Base-by-base conservation (phyloP, 2,888 invertebrate genomes). In the Trichopoda pennipes region DNA sequence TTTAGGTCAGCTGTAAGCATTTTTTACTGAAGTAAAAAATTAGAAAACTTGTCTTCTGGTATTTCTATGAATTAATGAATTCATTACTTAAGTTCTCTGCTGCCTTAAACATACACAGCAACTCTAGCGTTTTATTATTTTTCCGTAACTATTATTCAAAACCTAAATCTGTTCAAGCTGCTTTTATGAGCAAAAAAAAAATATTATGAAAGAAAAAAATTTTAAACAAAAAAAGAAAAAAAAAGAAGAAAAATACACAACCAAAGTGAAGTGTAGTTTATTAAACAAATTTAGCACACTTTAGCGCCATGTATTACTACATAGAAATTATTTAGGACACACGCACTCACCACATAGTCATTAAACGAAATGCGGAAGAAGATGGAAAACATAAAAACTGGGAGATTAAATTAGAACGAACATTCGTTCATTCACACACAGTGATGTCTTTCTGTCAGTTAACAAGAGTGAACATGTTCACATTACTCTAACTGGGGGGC, bases 391-490 rank as follows among this genome's bases (percentile, higher is more conserved):
- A 58, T 56, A 51, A 69, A 81, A 75, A 76, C 72, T 70, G 56
- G 79, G 69, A 74, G 75, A 79, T 76, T 79, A 75, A 82, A 82
- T 82, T 82, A 76, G 75, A 79, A 72, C 70, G 58, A 49, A 72
- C 51, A 66, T 44, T 72, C 72, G n/a, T n/a, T n/a, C n/a, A n/a
- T n/a, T n/a, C n/a, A n/a, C n/a, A 51, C 42, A 72, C 42, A 53
- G 51, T 58, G 58, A 61, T 35, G 47, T 32, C 32, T 47, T 38
- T n/a, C 28, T 68, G 21, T 38, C 32, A 3, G 28, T 28, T 14
- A 55, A 32, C 32, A 23, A 2, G 10, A 12, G 12, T 38, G 10
- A 38, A 56, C 21, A 61, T 51, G 28, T 64, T n/a, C 66, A 10
- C 49, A 64, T 21, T 51, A 21, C 21, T 14, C 16, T 19, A 19